Conservation (phyloP, 2,113 vertebrate species). For the Scopus umbretta region DNA sequence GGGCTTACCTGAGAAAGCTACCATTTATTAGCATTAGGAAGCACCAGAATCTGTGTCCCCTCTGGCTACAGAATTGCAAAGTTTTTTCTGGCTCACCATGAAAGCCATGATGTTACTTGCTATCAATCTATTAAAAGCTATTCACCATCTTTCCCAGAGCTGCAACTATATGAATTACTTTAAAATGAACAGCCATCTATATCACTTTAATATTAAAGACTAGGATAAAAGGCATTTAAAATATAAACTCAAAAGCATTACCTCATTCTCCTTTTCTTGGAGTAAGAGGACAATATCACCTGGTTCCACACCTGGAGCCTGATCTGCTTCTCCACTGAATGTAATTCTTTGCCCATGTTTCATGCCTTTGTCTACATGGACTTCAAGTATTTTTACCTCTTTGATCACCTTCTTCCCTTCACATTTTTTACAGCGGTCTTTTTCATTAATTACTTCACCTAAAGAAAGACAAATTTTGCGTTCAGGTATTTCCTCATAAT, state of each 20-base stretch:
- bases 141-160: neutral
- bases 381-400: conserved; percentile 98
- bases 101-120: neutral
- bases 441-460: conserved; percentile 99
- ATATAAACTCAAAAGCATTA: conserved; percentile 56
- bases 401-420: conserved; percentile 98
- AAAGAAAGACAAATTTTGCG: conserved; percentile 2
- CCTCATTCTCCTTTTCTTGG: conserved; percentile 97
- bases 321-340: conserved; percentile 96
- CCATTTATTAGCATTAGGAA: neutral
- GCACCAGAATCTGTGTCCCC: neutral
- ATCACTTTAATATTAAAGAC: neutral
- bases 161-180: neutral
- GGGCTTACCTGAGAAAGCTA: neutral
- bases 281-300: conserved; percentile 96
- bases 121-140: conserved; percentile 7
- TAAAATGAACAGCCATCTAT: neutral
- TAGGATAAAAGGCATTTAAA: neutral
- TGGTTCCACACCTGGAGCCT: conserved; percentile 93
- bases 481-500: neutral
- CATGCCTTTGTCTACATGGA: conserved; percentile 99
- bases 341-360: conserved; percentile 97
- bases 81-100: neutral
- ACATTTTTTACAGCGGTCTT: conserved; percentile 98
- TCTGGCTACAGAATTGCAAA: neutral